These are phyloP conservation scores for Sthenelais limicola DNA, from an alignment of 2,888 invertebrate genomes.

Conservation along the genomic window DNA sequence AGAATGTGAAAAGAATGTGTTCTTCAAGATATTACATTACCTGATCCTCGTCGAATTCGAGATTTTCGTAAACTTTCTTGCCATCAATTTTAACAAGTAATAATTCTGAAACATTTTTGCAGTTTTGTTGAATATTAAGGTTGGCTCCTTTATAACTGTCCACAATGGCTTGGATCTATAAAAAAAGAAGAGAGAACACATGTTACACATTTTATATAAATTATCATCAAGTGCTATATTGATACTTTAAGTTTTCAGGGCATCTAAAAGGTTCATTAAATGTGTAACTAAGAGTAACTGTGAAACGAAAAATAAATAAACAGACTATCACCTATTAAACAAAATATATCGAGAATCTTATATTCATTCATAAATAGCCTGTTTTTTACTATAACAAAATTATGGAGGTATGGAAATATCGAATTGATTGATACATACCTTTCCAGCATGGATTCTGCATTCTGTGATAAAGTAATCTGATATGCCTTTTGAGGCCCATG, in stretches of 20 bases:
- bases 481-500: constrained; percentile 71
- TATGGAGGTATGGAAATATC: no score
- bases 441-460: constrained; percentile 69
- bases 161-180: constrained; percentile 78
- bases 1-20: no score
- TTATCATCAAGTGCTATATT: not conserved
- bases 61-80: constrained; percentile 70
- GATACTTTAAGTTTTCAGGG: no score
- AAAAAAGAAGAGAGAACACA: constrained; percentile 1
- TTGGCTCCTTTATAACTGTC: constrained; percentile 89
- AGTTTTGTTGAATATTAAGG: constrained; percentile 67
- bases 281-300: no score
- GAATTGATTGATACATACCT: constrained; percentile 54
- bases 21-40: no score
- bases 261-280: no score
- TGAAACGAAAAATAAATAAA: no score
- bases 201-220: not conserved
- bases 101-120: constrained; percentile 70
- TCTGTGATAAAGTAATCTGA: constrained; percentile 71
- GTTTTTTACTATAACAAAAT: no score
- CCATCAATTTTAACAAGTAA: constrained; percentile 71
- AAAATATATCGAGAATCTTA: no score
- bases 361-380: no score
- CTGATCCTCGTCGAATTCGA: constrained; percentile 71
- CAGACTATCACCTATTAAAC: no score